Percentiles rank a stretch among this genome's conserved stretches.
Evolutionary conservation across 2,797 vertebrate species (phyloP).

Genomic region (Coregonus ussuriensis): DNA sequence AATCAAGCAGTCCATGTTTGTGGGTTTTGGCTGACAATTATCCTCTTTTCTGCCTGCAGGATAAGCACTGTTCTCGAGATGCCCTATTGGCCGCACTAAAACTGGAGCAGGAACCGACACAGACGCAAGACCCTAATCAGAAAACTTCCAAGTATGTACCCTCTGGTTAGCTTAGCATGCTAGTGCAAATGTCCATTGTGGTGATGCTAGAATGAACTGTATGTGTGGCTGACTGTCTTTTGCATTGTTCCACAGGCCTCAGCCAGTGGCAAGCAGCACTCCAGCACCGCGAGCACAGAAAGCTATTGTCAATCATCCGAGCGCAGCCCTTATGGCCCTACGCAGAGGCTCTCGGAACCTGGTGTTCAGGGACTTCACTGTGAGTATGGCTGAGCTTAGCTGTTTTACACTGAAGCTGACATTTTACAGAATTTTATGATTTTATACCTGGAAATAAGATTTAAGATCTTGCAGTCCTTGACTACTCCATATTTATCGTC

Average conservation of each 20-base stretch:
- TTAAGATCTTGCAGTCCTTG: background rate
- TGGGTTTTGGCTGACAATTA: background rate
- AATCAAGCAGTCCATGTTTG: background rate
- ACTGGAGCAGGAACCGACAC: slow-evolving; percentile 92
- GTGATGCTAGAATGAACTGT: too few relatives aligned
- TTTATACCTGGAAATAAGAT: background rate
- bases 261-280: slow-evolving; percentile 78
- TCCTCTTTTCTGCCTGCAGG: slow-evolving; percentile 70
- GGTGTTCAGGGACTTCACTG: slow-evolving; percentile 99
- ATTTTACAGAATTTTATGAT: background rate
- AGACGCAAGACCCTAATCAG: slow-evolving; percentile 88
- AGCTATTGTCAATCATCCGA: slow-evolving; percentile 98
- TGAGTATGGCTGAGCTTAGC: slow-evolving; percentile 70
- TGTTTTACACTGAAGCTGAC: background rate
- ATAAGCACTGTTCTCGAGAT: slow-evolving; percentile 99
- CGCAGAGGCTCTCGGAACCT: slow-evolving; percentile 97
- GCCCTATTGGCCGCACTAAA: slow-evolving; percentile 94
- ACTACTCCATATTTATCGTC: background rate
- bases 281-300: slow-evolving; percentile 90
- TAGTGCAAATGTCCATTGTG: background rate
- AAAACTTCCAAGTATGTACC: slow-evolving; percentile 89
- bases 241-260: slow-evolving; percentile 75
- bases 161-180: background rate
- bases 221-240: background rate
- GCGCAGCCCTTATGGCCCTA: slow-evolving; percentile 97